phyloP scores from a whole-genome alignment of 2,113 vertebrate species.

The Condylura cristata region DNA sequence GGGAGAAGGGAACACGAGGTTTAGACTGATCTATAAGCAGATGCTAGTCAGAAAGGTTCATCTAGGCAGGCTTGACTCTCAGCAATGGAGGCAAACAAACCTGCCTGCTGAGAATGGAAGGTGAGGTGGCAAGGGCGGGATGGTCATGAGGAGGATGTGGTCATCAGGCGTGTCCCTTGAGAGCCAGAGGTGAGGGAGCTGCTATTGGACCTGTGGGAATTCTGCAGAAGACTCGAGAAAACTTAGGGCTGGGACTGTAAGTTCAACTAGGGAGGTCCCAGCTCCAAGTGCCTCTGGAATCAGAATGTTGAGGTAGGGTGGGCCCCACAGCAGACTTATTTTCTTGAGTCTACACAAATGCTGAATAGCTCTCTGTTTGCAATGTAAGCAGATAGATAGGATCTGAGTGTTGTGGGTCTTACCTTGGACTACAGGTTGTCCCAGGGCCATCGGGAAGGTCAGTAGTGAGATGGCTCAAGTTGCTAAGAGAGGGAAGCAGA shows the following conservation, averaged over 20 bases:
- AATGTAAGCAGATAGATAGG: conserved; percentile 37
- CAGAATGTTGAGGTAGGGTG: background rate
- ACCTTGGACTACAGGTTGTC: background rate
- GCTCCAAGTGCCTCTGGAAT: background rate
- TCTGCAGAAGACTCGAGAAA: background rate
- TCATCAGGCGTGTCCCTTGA: background rate
- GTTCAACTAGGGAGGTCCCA: background rate
- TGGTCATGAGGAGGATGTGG: background rate
- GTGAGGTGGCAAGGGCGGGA: background rate
- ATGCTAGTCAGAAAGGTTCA: background rate
- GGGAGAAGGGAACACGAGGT: background rate
- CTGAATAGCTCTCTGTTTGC: background rate
- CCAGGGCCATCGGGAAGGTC: background rate
- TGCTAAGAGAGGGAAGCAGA: background rate
- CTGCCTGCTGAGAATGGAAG: background rate
- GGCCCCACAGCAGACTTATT: background rate
- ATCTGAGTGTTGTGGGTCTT: conserved; percentile 32
- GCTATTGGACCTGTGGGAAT: rapidly evolving
- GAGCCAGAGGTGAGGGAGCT: background rate
- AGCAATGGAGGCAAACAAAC: background rate
- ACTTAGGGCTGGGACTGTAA: background rate
- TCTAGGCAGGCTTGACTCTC: background rate
- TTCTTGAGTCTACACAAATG: background rate
- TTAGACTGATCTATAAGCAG: background rate
- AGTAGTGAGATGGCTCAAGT: background rate